These are phyloP conservation scores for Varanus komodoensis DNA, from an alignment of 2,113 vertebrate genomes.

Conservation along the genomic window DNA sequence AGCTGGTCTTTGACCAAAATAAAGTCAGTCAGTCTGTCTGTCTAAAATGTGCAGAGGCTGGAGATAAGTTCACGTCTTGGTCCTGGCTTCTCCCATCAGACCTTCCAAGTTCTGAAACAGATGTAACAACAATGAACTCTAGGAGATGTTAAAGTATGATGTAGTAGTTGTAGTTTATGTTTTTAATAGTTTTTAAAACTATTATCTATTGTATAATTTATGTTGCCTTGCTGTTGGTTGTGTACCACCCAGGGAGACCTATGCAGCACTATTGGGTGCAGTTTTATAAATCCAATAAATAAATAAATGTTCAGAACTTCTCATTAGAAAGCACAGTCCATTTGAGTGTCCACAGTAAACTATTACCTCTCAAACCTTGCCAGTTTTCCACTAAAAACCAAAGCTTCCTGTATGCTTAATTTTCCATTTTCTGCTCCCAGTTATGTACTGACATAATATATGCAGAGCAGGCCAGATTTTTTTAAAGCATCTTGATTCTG, in stretches of 20 bases:
- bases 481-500: background rate
- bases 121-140: background rate
- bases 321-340: background rate
- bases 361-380: background rate
- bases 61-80: background rate
- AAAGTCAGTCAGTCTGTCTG: no score
- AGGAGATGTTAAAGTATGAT: no score
- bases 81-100: background rate
- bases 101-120: background rate
- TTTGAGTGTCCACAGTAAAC: conserved; percentile 21
- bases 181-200: no score
- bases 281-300: no score
- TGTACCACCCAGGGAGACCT: no score
- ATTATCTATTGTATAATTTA: no score
- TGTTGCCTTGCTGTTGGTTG: no score
- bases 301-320: background rate
- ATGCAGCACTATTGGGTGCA: no score
- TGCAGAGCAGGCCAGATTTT: conserved; percentile 8
- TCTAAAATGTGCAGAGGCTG: background rate
- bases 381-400: conserved; percentile 19
- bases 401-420: conserved; percentile 29
- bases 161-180: no score
- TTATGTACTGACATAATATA: background rate
- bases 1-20: no score
- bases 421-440: background rate